These are phyloP conservation scores for Saccostrea cuccullata DNA, from an alignment of 1,140 invertebrate genomes.

Conservation along the genomic window DNA sequence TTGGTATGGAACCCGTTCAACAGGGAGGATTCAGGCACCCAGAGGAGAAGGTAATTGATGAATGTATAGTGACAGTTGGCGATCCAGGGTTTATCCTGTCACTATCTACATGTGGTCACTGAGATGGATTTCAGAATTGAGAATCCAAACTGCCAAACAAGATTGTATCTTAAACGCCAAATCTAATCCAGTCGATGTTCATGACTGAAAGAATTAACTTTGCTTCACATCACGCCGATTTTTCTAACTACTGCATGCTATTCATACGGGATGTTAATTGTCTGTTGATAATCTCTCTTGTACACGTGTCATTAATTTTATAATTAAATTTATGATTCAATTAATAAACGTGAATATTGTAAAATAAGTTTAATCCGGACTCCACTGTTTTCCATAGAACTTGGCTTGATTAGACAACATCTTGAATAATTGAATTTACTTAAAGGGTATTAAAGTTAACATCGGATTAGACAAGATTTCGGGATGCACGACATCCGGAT, in stretches of 20 bases:
- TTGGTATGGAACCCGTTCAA: not conserved
- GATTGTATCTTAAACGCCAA: not conserved
- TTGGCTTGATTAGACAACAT: too few relatives aligned
- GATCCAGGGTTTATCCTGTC: not conserved
- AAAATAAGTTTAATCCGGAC: too few relatives aligned
- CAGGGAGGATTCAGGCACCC: not conserved
- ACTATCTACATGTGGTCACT: not conserved
- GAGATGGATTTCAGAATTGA: slow-evolving; percentile 7
- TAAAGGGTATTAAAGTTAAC: too few relatives aligned
- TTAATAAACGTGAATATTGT: not conserved
- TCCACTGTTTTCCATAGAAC: too few relatives aligned
- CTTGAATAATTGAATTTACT: too few relatives aligned
- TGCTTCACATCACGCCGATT: too few relatives aligned
- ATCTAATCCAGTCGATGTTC: not conserved
- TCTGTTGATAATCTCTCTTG: not conserved
- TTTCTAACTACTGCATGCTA: not conserved
- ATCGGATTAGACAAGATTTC: too few relatives aligned
- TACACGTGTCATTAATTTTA: not conserved
- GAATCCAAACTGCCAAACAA: not conserved
- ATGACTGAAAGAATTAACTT: not conserved
- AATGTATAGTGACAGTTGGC: not conserved
- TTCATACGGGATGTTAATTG: not conserved
- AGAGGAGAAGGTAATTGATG: not conserved
- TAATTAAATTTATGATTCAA: not conserved
- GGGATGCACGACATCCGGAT: too few relatives aligned